Percentiles rank a stretch among this genome's conserved stretches.
phyloP scores from a whole-genome alignment of 2,888 invertebrate genomes.

The Drosophila birchii region DNA sequence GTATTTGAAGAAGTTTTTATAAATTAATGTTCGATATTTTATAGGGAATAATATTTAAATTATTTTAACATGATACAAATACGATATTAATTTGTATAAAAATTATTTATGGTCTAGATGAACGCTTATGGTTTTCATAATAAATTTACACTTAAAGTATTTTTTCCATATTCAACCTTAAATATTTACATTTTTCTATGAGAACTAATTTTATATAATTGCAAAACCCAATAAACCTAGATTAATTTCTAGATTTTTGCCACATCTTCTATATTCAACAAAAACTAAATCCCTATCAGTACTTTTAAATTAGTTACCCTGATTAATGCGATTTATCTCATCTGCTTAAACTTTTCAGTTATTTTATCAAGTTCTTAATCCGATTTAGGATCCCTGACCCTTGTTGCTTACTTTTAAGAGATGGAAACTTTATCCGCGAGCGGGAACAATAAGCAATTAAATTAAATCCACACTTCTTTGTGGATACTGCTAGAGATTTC shows the following conservation, averaged over 20 bases:
- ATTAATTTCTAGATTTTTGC: too few relatives aligned
- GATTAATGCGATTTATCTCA: slow-evolving; percentile 15
- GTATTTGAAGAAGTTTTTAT: background rate
- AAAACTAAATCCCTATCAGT: background rate
- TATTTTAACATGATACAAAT: background rate
- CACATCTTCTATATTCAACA: background rate
- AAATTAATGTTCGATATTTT: background rate
- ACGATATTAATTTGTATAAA: background rate
- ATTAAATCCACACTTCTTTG: slow-evolving; percentile 56
- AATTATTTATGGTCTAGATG: background rate
- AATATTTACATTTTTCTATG: background rate
- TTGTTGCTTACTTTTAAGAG: background rate
- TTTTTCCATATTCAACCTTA: background rate
- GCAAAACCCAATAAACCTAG: fast-evolving
- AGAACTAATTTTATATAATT: background rate
- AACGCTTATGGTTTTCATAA: background rate
- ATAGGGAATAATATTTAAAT: background rate
- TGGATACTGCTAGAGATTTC: slow-evolving; percentile 8
- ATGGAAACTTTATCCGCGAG: background rate
- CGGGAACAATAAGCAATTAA: slow-evolving; percentile 56
- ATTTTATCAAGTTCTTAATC: slow-evolving; percentile 17
- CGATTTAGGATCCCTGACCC: slow-evolving; percentile 22
- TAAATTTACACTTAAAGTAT: background rate
- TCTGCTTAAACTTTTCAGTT: slow-evolving; percentile 8
- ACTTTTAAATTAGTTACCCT: background rate